Base-by-base conservation (phyloP, 2,797 vertebrate genomes). In the Catamblyrhynchus diadema region DNA sequence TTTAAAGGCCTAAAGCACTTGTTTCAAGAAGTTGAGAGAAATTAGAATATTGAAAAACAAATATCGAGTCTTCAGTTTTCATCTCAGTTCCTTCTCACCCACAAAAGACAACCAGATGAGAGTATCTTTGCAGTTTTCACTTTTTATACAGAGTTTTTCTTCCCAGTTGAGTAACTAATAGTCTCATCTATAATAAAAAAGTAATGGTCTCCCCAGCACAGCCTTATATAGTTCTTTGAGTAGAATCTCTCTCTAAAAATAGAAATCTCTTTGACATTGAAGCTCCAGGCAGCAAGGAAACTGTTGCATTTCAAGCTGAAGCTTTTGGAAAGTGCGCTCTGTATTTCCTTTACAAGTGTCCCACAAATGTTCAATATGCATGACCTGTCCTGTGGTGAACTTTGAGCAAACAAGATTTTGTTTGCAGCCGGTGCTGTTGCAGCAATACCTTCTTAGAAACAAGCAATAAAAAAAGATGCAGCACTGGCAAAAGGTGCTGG, bases 221-320 rank as follows among this genome's bases (percentile, higher is more conserved):
- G 54, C 97, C 97, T 97, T 97, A 96, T 96, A 97, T 96, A 97
- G 97, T 64, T 96, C 81, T 93, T 91, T 70, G 75, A 96, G 85
- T 86, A 89, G 95, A 97, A 95, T 81, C 62, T 73, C 62, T 51
- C 56, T 95, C 98, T 98, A 98, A 98, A 98, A 98, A 98, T 97
- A 98, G 96, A 90, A 62, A 90, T 93, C 81, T 85, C 94, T 96
- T 74, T 95, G 93, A 96, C 96, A 93, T 39, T 64, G 81, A 78
- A 81, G 87, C 87, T 84, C 44, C 65, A 45, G 93, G 90, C 94
- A 96, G 77, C 94, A 95, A 92, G 91, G 89, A 95, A 96, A 95
- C 96, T 91, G 94, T 61, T 97, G 87, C 91, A 80, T 95, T 94
- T 98, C 95, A 74, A 81, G 65, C 62, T 64, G 83, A 90, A 87